These are phyloP conservation scores for Mnemiopsis leidyi DNA, from an alignment of 37 sponge, comb jelly and placozoan genomes.

Conservation along the genomic window DNA sequence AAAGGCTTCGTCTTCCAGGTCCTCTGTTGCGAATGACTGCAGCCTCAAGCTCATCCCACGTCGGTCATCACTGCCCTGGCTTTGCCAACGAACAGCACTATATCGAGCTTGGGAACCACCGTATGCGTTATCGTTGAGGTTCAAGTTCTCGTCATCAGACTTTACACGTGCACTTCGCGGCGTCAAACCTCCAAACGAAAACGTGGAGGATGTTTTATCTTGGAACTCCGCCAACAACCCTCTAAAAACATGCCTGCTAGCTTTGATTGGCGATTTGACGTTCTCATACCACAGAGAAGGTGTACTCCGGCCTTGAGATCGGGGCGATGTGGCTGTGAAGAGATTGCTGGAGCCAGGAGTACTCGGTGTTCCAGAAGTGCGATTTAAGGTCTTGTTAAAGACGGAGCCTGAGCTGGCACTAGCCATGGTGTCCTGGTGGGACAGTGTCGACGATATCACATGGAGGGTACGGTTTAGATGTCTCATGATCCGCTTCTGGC, in stretches of 20 bases:
- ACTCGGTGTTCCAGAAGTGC: not conserved
- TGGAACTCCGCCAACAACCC: slow-evolving; percentile 6
- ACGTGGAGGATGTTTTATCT: not conserved
- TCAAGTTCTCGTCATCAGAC: slow-evolving; percentile 27
- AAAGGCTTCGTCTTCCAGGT: not conserved
- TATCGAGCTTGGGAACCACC: no score
- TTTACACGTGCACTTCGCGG: not conserved
- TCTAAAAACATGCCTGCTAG: not conserved
- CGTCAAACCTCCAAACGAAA: not conserved
- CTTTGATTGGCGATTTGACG: slow-evolving; percentile 5
- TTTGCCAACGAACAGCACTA: no score
- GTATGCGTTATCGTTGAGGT: not conserved
- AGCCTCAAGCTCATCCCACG: not conserved
- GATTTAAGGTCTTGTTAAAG: not conserved
- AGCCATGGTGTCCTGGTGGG: not conserved
- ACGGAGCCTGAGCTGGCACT: not conserved
- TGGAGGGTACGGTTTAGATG: not conserved
- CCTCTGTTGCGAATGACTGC: not conserved
- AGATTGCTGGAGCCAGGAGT: not conserved
- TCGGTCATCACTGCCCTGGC: no score
- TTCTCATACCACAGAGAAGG: slow-evolving; percentile 61
- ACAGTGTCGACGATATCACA: not conserved
- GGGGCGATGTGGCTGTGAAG: not conserved
- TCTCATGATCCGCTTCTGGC: not conserved
- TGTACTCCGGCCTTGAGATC: not conserved